Evolutionary conservation across 2,888 invertebrate species (phyloP).

Genomic region (Norana najaformis): DNA sequence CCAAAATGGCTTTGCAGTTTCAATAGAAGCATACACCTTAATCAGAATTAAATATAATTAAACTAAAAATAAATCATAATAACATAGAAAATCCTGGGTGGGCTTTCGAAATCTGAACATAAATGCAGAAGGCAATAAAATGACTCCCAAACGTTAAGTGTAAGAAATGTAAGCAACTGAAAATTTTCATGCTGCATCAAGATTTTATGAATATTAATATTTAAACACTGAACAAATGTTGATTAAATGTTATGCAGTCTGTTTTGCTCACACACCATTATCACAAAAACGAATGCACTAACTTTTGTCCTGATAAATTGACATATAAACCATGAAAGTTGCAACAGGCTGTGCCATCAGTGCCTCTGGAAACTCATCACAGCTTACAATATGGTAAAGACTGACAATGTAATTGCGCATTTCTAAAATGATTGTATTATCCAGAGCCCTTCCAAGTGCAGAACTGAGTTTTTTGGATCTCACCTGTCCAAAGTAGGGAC

Average conservation of each 20-base stretch:
- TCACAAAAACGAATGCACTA: conserved; percentile 5
- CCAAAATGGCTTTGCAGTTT: not conserved
- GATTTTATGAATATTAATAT: not conserved
- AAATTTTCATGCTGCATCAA: not conserved
- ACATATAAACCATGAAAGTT: not conserved
- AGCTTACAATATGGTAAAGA: not conserved
- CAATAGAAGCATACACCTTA: not conserved
- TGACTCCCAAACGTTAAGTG: not conserved
- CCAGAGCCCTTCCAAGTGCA: no score
- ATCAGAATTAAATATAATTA: not conserved
- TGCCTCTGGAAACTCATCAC: not conserved
- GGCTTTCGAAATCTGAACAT: not conserved
- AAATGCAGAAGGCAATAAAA: not conserved
- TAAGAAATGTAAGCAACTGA: not conserved
- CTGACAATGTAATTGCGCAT: no score
- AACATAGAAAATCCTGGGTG: not conserved
- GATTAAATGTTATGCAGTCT: not conserved
- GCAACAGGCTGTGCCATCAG: not conserved
- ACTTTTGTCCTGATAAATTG: not conserved
- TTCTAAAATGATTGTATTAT: no score
- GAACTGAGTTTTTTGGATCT: no score
- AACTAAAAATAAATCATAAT: not conserved
- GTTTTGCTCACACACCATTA: not conserved
- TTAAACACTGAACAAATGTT: not conserved
- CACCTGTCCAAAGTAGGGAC: no score